Conservation (phyloP, 2,888 invertebrate species). For the Cartodere bifasciata region DNA sequence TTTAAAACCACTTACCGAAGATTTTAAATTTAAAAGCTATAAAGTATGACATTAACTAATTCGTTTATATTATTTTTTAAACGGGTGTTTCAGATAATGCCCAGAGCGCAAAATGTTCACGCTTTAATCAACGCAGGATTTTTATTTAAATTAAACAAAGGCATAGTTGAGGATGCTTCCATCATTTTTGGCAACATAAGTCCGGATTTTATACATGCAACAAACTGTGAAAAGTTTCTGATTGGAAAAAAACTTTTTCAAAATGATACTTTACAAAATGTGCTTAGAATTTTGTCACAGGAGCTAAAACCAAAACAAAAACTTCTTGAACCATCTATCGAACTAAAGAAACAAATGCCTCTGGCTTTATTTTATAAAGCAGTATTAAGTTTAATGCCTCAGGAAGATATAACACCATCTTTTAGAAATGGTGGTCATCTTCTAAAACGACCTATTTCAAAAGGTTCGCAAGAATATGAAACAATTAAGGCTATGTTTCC, state of each 20-base stretch:
- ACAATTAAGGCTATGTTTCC: constrained; percentile 49
- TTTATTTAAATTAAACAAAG: constrained; percentile 42
- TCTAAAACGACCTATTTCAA: constrained; percentile 41
- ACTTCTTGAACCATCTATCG: constrained; percentile 54
- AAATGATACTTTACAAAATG: constrained; percentile 32
- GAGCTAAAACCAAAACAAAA: constrained; percentile 53
- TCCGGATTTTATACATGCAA: constrained; percentile 39
- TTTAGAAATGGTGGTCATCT: constrained; percentile 37
- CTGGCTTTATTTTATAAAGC: constrained; percentile 74
- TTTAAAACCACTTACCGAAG: constrained; percentile 35
- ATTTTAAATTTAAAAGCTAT: constrained; percentile 26
- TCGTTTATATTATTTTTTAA: too few species aligned
- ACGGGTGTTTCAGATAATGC: constrained; percentile 52
- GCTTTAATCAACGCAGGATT: constrained; percentile 67
- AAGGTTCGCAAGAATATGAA: constrained; percentile 46
- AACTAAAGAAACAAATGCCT: constrained; percentile 57
- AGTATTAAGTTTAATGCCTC: constrained; percentile 36
- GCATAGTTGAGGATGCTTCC: constrained; percentile 36
- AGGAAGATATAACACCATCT: constrained; percentile 25
- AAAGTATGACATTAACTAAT: constrained; percentile 19
- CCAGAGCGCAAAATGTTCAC: constrained; percentile 58
- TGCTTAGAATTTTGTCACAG: constrained; percentile 34
- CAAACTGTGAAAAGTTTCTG: constrained; percentile 37
- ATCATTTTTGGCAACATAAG: constrained; percentile 56
- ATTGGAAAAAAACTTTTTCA: constrained; percentile 33